A percentile compares a stretch with the other conserved stretches of the same genome.
Evolutionary conservation across 2,113 vertebrate genomes (phyloP).

Genomic region (Etheostoma spectabile): DNA sequence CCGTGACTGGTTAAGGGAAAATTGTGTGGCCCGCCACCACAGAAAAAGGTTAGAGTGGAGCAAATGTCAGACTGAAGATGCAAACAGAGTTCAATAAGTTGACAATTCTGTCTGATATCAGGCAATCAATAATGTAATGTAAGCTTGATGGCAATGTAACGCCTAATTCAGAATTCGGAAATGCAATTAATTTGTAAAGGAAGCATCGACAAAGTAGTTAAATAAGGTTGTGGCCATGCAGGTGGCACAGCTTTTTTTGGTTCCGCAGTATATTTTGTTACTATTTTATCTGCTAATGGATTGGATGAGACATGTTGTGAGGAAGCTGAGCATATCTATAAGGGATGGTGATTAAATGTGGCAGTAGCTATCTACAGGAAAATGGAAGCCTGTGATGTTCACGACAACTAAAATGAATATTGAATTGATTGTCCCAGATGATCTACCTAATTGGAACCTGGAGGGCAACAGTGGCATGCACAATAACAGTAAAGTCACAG

Average conservation of each 20-base stretch:
- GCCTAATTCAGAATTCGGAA: slow-evolving; percentile 16
- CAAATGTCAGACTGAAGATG: too few species aligned
- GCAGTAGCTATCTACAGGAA: slow-evolving; percentile 27
- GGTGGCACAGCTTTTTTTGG: background rate
- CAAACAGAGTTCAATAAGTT: too few species aligned
- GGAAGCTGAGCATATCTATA: slow-evolving; percentile 14
- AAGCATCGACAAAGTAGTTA: background rate
- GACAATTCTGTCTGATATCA: too few species aligned
- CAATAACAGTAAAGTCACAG: slow-evolving; percentile 40
- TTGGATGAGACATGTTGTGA: slow-evolving; percentile 10
- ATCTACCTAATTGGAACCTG: slow-evolving; percentile 35
- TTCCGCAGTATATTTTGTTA: background rate
- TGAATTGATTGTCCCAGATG: slow-evolving; percentile 31
- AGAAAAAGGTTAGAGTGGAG: too few species aligned
- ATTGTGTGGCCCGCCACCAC: too few species aligned
- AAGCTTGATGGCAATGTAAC: slow-evolving; percentile 29
- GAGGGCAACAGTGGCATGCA: slow-evolving; percentile 43
- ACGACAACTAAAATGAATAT: slow-evolving; percentile 18
- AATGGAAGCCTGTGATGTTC: slow-evolving; percentile 20
- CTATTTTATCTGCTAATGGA: slow-evolving; percentile 21
- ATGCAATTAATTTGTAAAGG: slow-evolving; percentile 22
- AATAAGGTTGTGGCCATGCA: slow-evolving; percentile 7
- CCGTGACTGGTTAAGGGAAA: too few species aligned
- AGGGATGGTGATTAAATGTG: slow-evolving; percentile 40
- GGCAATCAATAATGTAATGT: slow-evolving; percentile 4